A percentile compares a stretch with the other conserved stretches of the same genome.
These are phyloP conservation scores for Theristicus caerulescens DNA, from an alignment of 2,113 vertebrate genomes.

Conservation along the genomic window DNA sequence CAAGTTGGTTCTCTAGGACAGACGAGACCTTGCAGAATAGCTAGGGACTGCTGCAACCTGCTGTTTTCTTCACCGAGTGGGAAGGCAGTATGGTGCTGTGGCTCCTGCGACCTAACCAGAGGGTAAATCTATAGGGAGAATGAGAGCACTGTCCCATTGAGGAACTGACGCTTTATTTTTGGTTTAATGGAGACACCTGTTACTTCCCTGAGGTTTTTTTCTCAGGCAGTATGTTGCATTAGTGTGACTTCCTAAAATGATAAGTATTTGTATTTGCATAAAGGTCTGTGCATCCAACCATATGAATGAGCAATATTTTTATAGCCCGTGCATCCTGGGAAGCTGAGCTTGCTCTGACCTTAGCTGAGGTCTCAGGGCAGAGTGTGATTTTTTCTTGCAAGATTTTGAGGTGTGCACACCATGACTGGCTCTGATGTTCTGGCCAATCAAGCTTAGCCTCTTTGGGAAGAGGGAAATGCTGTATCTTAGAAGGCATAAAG, in stretches of 20 bases:
- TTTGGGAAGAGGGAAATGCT: not conserved
- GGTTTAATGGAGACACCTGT: not conserved
- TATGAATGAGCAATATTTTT: not conserved
- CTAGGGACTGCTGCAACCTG: not conserved
- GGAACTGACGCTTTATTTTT: not conserved
- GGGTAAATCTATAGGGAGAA: not conserved
- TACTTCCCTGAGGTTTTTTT: not conserved
- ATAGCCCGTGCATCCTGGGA: not conserved
- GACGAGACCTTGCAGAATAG: not conserved
- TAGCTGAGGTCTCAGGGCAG: not conserved
- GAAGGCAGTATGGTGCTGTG: rapidly evolving
- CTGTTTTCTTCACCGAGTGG: not conserved
- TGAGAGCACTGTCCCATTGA: not conserved
- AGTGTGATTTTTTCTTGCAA: not conserved
- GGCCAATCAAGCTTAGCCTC: not conserved
- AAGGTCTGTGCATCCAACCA: not conserved
- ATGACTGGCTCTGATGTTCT: not conserved
- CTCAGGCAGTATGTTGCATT: rapidly evolving
- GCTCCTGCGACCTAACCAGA: not conserved
- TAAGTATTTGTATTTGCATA: not conserved
- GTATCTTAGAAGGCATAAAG: not conserved
- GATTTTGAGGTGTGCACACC: not conserved
- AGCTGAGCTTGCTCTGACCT: not conserved
- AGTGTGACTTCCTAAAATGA: not conserved
- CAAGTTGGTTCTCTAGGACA: not conserved